A percentile compares a stretch with the other conserved stretches of the same genome.
Evolutionary conservation across 2,888 invertebrate genomes (phyloP).

Genomic region (Aphrophora alni): DNA sequence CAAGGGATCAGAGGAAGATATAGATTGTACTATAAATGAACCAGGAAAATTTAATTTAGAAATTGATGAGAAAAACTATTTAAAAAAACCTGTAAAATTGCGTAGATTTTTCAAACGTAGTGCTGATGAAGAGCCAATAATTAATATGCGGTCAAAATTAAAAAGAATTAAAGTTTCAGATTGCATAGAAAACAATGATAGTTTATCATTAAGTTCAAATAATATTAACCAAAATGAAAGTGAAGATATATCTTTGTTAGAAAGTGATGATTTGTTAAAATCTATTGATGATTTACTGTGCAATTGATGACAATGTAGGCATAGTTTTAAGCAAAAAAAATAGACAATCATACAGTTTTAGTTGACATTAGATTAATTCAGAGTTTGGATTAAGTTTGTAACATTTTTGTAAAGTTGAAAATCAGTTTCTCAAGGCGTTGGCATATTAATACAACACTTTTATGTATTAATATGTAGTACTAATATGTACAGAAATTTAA

Average conservation of each 20-base stretch:
- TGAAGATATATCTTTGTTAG: background rate
- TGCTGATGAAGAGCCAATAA: slow-evolving; percentile 12
- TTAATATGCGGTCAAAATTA: background rate
- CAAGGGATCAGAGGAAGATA: background rate
- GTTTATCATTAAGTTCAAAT: slow-evolving; percentile 19
- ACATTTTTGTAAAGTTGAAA: too few relatives aligned
- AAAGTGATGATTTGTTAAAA: slow-evolving; percentile 34
- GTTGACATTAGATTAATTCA: background rate
- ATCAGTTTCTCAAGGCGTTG: too few relatives aligned
- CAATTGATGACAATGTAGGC: background rate
- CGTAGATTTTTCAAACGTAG: background rate
- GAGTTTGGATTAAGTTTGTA: too few relatives aligned
- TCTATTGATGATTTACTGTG: slow-evolving; percentile 34
- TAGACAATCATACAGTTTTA: slow-evolving; percentile 16
- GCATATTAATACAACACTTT: too few relatives aligned
- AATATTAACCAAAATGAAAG: background rate
- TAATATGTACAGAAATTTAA: too few relatives aligned
- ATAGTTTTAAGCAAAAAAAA: background rate
- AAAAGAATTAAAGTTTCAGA: slow-evolving; percentile 17
- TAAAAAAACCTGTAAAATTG: background rate
- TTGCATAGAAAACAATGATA: background rate
- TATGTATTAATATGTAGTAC: too few relatives aligned
- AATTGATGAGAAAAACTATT: background rate
- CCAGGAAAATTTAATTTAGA: background rate
- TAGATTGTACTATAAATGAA: background rate